Evolutionary conservation across 1,140 invertebrate species (phyloP).

Genomic region (Trinorchestia longiramus): DNA sequence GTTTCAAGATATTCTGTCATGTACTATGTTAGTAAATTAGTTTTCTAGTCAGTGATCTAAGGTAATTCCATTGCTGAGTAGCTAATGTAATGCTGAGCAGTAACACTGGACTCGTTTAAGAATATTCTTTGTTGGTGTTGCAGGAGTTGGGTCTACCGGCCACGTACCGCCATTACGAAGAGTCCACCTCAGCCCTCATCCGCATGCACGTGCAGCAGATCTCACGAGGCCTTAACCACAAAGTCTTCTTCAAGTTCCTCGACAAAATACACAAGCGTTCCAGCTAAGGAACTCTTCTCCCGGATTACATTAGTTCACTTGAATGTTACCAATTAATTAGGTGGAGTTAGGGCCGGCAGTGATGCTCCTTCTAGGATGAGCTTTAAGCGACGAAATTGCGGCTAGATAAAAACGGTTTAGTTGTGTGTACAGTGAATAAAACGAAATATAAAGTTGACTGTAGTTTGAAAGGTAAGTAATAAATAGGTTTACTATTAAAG

Average conservation of each 20-base stretch:
- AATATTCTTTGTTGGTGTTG: not conserved
- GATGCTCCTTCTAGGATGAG: not conserved
- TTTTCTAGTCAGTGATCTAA: too few species aligned
- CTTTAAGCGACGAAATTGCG: too few species aligned
- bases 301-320: not conserved
- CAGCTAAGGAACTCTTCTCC: not conserved
- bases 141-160: conserved; percentile 64
- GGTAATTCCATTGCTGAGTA: too few species aligned
- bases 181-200: conserved; percentile 65
- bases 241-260: conserved; percentile 85
- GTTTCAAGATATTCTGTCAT: too few species aligned
- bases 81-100: too few species aligned
- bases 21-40: too few species aligned
- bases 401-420: not conserved
- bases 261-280: conserved; percentile 80
- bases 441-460: not conserved
- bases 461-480: not conserved
- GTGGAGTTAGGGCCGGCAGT: not conserved
- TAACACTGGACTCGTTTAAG: not conserved
- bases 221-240: conserved; percentile 83
- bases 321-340: not conserved
- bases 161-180: conserved; percentile 64
- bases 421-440: not conserved
- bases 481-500: not conserved
- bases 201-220: conserved; percentile 83